Evolutionary conservation across 2,113 vertebrate species (phyloP), one percentile per base, ranked within the genome.

Genomic region (Ramphastos sulfuratus): DNA sequence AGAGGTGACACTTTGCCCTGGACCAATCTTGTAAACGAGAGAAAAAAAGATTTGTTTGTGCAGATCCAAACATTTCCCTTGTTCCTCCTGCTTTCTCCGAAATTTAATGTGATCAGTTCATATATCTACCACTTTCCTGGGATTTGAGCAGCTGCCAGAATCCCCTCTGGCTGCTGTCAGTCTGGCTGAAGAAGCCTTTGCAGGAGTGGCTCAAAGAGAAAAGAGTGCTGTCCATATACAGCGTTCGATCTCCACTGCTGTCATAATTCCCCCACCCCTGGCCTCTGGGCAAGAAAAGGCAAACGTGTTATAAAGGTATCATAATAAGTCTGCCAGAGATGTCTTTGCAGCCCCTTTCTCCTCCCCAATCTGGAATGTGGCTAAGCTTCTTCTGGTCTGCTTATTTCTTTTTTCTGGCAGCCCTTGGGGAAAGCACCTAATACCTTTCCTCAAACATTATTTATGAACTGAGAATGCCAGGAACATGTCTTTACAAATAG

Each of bases 341-440:
- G 85, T 78, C 82, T 95, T 93, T 48, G 58, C 89, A 91, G 72
- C 42, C 72, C 83, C 65, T 75, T 91, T 96, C 94, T 92, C 96
- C 95, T 90, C 91, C 94, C 89, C 73, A 88, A 90, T 69, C 27
- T 94, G 96, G 94, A 96, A 96, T 96, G 95, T 86, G 79, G 79
- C 85, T 96, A 91, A 94, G 79, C 93, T 94, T 31, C 72, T 90
- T 91, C 69, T 94, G 82, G 75, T 91, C 65, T 94, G 58, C 60
- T 94, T 83, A 25, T 83, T 89, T 89, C 44, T 91, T 85, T 89
- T 85, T 91, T 76, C 65, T 94, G 82, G 37, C 91, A 95, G 93
- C 91, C 87, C 85, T 42, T 81, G 65, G 87, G 85, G 73, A 91
- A 96, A 93, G 89, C 69, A 92, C 61, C 72, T 85, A 85, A 94